These are phyloP conservation scores for Martes martes DNA, from an alignment of 2,113 vertebrate species.

Conservation along the genomic window DNA sequence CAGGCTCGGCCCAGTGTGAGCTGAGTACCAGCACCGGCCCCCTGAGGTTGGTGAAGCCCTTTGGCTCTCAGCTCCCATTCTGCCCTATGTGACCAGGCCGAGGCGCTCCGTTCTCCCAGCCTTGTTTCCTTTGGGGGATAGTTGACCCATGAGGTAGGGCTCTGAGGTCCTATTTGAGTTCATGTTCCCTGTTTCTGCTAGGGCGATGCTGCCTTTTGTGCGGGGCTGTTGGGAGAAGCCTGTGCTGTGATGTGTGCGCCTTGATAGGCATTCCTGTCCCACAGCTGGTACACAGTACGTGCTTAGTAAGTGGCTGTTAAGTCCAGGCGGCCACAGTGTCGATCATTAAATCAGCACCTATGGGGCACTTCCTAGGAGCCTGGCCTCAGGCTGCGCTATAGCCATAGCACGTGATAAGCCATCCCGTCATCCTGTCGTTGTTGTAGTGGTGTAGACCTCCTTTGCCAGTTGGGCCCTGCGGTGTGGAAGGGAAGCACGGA, in stretches of 20 bases:
- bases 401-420: accelerated
- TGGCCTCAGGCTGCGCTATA: too few relatives aligned
- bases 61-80: not conserved
- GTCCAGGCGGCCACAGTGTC: not conserved
- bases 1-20: too few relatives aligned
- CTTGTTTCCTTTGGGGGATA: not conserved
- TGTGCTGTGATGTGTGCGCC: not conserved
- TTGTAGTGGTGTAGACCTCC: not conserved
- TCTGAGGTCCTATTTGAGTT: not conserved
- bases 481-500: not conserved
- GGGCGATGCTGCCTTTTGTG: not conserved
- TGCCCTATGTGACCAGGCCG: not conserved
- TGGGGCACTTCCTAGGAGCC: too few relatives aligned
- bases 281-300: not conserved
- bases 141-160: not conserved
- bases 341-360: not conserved
- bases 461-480: not conserved
- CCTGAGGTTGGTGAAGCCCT: not conserved
- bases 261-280: not conserved
- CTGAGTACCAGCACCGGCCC: not conserved
- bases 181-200: not conserved
- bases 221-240: not conserved
- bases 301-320: not conserved
- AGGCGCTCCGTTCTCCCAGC: not conserved
- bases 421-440: not conserved